A percentile compares a stretch with the other conserved stretches of the same genome.
Conservation (phyloP, 2,113 vertebrate genomes). For the Syngnathus typhle region DNA sequence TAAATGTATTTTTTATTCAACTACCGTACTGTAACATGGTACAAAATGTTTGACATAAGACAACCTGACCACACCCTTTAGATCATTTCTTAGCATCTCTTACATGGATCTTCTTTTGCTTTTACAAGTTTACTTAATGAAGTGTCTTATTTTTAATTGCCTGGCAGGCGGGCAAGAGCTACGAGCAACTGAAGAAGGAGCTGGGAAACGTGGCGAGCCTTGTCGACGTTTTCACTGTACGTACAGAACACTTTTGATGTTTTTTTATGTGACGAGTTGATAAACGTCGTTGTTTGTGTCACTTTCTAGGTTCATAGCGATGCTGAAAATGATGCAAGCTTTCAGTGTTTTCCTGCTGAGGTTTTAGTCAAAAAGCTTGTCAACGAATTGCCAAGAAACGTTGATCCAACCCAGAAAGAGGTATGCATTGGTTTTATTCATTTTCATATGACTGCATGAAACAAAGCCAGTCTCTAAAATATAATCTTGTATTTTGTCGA, state of each 20-base stretch:
- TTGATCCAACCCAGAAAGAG: conserved; percentile 78
- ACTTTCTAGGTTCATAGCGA: conserved; percentile 38
- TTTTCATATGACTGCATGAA: not conserved
- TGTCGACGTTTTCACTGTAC: conserved; percentile 58
- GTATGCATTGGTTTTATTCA: conserved; percentile 40
- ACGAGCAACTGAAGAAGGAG: conserved; percentile 80
- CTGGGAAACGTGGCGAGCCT: conserved; percentile 65
- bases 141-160: conserved; percentile 20
- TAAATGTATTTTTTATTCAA: too few relatives aligned
- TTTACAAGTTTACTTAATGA: not conserved
- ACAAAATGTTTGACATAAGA: not conserved
- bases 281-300: not conserved
- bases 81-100: too few relatives aligned
- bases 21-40: not conserved
- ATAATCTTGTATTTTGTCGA: not conserved
- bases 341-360: conserved; percentile 60
- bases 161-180: conserved; percentile 77
- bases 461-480: not conserved
- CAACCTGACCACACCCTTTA: too few relatives aligned
- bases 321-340: conserved; percentile 10
- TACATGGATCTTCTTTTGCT: not conserved
- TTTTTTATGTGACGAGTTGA: too few relatives aligned
- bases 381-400: conserved; percentile 74
- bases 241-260: conserved; percentile 24
- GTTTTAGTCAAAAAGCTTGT: conserved; percentile 65